These are phyloP conservation scores for Neocloeon triangulifer DNA, from an alignment of 1,140 invertebrate species.

Conservation along the genomic window DNA sequence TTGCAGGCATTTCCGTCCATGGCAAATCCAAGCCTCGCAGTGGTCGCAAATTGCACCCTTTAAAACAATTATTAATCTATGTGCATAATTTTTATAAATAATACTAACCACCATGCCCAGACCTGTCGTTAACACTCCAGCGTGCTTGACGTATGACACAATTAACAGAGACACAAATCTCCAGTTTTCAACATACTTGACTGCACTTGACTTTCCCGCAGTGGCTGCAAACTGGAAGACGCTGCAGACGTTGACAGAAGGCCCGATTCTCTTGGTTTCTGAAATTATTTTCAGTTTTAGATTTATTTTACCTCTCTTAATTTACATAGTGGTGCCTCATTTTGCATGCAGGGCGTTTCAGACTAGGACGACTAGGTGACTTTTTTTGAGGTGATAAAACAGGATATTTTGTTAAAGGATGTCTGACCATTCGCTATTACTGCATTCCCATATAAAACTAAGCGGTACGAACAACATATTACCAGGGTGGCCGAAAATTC, in stretches of 20 bases:
- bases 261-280: constrained; percentile 80
- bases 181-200: constrained; percentile 90
- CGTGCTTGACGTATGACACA: constrained; percentile 81
- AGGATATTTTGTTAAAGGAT: no score
- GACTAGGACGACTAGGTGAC: no score
- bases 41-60: constrained; percentile 92
- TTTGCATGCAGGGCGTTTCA: no score
- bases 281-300: constrained; percentile 8
- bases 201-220: constrained; percentile 87
- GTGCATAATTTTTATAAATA: no score
- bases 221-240: constrained; percentile 73
- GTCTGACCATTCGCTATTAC: no score
- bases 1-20: constrained; percentile 74
- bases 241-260: constrained; percentile 70
- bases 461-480: no score
- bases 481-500: no score
- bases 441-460: no score
- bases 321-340: no score
- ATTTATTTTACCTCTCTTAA: no score
- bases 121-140: constrained; percentile 70
- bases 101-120: constrained; percentile 73
- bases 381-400: no score
- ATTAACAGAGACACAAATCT: no score
- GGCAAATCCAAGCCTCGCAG: constrained; percentile 94
- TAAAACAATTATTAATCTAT: not conserved